Percentiles rank a stretch among this genome's conserved stretches.
phyloP scores from a whole-genome alignment of 1,140 invertebrate species.

The Platyscapa corneri region DNA sequence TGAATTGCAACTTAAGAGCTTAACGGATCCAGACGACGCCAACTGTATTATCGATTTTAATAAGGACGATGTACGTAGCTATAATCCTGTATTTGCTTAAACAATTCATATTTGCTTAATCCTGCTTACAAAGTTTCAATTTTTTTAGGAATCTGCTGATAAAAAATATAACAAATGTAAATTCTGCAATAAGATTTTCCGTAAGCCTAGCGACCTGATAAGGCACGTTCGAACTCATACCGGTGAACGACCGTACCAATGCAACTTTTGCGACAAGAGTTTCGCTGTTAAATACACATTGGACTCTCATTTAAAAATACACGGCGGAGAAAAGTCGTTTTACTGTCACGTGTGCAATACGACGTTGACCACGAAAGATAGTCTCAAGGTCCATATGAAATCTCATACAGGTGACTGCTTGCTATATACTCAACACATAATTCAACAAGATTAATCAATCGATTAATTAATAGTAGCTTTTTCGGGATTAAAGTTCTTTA shows the following conservation, averaged over 20 bases:
- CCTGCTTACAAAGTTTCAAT: neutral
- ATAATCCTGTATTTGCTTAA: neutral
- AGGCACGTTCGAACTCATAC: constrained; percentile 79
- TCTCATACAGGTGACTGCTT: constrained; percentile 77
- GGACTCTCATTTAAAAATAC: constrained; percentile 78
- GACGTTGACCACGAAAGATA: constrained; percentile 78
- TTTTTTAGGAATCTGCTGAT: constrained; percentile 1
- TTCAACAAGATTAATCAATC: too few species aligned
- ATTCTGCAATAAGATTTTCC: constrained; percentile 76
- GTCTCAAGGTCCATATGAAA: constrained; percentile 83
- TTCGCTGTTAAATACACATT: constrained; percentile 83
- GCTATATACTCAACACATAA: too few species aligned
- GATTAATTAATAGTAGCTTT: too few species aligned
- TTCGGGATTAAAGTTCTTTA: too few species aligned
- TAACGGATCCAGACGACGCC: neutral
- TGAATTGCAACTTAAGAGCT: constrained; percentile 41
- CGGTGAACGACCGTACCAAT: constrained; percentile 81
- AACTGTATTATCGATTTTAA: neutral
- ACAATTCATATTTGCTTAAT: neutral
- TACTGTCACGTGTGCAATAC: constrained; percentile 78
- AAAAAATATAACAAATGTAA: constrained; percentile 74
- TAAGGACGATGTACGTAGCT: constrained; percentile 10
- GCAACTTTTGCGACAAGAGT: constrained; percentile 78
- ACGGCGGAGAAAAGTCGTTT: constrained; percentile 76
- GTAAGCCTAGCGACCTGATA: constrained; percentile 75